A percentile compares a stretch with the other conserved stretches of the same genome.
phyloP scores from a whole-genome alignment of 2,113 vertebrate genomes.

The Lophochroa leadbeateri region DNA sequence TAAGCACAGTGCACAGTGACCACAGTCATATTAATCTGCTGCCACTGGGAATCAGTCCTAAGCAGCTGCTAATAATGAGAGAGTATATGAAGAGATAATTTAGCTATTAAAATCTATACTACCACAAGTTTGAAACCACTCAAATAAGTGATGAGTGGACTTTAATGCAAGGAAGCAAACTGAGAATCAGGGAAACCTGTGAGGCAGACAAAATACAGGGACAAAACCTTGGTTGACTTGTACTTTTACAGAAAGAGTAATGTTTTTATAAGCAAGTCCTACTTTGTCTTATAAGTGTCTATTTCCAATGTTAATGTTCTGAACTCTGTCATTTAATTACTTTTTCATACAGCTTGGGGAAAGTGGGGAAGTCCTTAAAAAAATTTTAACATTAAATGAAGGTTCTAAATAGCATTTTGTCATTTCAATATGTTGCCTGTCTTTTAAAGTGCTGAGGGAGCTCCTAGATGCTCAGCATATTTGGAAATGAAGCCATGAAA shows the following conservation, averaged over 20 bases:
- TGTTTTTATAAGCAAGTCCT: neutral
- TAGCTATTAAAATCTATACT: neutral
- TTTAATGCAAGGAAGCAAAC: neutral
- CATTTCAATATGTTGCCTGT: neutral
- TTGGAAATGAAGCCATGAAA: slow-evolving; percentile 61
- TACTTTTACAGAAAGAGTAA: neutral
- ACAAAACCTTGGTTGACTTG: neutral
- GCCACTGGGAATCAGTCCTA: neutral
- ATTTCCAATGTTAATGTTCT: neutral
- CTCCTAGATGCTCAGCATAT: slow-evolving; percentile 34
- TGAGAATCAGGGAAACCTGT: neutral
- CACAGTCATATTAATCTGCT: neutral
- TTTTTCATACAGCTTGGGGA: neutral
- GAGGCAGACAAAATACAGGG: neutral
- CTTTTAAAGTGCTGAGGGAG: neutral
- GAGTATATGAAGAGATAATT: neutral
- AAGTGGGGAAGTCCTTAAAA: neutral
- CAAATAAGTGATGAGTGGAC: neutral
- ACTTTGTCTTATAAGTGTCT: neutral
- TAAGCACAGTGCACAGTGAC: slow-evolving; percentile 7
- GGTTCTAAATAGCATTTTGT: neutral
- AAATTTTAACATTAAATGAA: neutral
- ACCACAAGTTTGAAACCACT: neutral
- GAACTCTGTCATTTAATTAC: neutral
- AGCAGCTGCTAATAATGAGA: slow-evolving; percentile 9